These are phyloP conservation scores for Apodemia zela DNA, from an alignment of 2,888 invertebrate species.

Conservation along the genomic window DNA sequence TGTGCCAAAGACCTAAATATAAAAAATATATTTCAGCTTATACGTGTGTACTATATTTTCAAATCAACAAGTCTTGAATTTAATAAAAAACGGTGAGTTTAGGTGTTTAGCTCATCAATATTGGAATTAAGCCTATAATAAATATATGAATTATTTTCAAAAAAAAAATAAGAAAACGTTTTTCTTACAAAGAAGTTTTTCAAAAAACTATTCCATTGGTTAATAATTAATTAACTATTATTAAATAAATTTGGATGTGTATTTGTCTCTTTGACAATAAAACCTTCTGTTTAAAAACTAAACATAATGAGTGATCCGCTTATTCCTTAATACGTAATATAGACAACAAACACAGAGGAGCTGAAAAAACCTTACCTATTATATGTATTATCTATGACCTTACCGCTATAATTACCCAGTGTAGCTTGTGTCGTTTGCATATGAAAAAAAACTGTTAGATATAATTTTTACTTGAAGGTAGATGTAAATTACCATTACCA, in stretches of 20 bases:
- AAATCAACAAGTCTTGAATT: not conserved
- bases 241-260: slow-evolving; percentile 1
- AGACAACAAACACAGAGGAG: too few species aligned
- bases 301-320: not conserved
- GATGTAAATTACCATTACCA: too few species aligned
- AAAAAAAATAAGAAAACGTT: not conserved
- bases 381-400: too few species aligned
- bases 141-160: not conserved
- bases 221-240: not conserved
- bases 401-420: too few species aligned
- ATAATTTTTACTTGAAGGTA: too few species aligned
- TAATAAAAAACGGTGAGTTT: not conserved
- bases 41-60: not conserved
- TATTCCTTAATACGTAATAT: not conserved
- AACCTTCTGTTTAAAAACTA: slow-evolving; percentile 6
- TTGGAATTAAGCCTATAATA: slow-evolving; percentile 4
- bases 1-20: slow-evolving; percentile 8
- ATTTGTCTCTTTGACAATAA: not conserved
- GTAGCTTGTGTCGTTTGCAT: too few species aligned
- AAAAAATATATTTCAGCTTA: not conserved
- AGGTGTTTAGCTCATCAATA: not conserved
- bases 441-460: too few species aligned
- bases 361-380: too few species aligned
- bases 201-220: not conserved
- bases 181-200: not conserved